A percentile compares a stretch with the other conserved stretches of the same genome.
phyloP scores from a whole-genome alignment of 1,140 invertebrate genomes.

The Agrilus planipennis region DNA sequence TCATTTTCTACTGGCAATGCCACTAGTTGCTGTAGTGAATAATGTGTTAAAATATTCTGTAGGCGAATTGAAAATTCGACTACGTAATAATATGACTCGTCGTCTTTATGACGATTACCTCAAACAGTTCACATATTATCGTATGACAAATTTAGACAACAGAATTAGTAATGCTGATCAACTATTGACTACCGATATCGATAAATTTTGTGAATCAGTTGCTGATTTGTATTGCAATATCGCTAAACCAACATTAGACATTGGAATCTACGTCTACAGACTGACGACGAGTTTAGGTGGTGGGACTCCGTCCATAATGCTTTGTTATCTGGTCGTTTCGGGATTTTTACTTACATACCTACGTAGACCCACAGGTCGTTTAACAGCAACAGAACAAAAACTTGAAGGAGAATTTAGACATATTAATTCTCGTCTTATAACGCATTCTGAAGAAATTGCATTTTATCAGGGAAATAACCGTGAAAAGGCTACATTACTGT shows the following conservation, averaged over 20 bases:
- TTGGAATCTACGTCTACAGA: conserved; percentile 85
- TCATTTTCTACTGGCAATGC: conserved; percentile 70
- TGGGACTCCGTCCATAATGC: conserved; percentile 71
- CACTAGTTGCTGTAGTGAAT: conserved; percentile 80
- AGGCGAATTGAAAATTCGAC: conserved; percentile 81
- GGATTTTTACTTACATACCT: conserved; percentile 70
- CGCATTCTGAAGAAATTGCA: conserved; percentile 95
- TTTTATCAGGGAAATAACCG: conserved; percentile 90
- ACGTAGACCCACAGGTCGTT: conserved; percentile 69
- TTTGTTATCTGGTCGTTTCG: conserved; percentile 74
- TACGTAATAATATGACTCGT: conserved; percentile 78
- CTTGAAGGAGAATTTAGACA: conserved; percentile 96
- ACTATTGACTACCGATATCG: conserved; percentile 89
- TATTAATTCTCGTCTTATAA: conserved; percentile 90
- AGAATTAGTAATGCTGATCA: conserved; percentile 94
- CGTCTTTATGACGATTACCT: conserved; percentile 86
- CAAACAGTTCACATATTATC: conserved; percentile 94
- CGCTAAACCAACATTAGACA: conserved; percentile 93
- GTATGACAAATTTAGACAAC: conserved; percentile 92
- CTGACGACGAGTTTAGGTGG: conserved; percentile 75
- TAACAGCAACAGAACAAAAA: conserved; percentile 91
- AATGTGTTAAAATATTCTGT: conserved; percentile 89
- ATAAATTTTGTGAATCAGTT: conserved; percentile 92
- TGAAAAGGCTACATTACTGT: conserved; percentile 78
- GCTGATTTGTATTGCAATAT: conserved; percentile 94